phyloP scores from a whole-genome alignment of 2,888 invertebrate genomes.

The Junonia oenone region DNA sequence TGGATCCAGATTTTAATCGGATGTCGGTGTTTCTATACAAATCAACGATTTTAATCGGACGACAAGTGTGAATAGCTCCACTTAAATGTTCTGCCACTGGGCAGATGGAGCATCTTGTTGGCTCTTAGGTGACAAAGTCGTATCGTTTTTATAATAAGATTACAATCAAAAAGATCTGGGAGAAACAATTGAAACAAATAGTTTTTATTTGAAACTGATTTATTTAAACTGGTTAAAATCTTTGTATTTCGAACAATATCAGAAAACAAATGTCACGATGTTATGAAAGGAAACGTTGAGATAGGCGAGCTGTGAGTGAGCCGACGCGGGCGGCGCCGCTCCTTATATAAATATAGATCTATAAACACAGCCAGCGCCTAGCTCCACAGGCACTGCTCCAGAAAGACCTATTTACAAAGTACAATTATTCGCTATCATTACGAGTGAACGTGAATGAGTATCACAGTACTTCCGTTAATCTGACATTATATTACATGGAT shows the following conservation, averaged over 20 bases:
- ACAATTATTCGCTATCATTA: conserved; percentile 44
- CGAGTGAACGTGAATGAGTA: conserved; percentile 62
- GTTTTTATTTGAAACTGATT: conserved; percentile 51
- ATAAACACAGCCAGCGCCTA: conserved; percentile 14
- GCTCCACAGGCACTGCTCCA: conserved; percentile 18
- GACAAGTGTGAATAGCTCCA: no score
- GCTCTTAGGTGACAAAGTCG: no score
- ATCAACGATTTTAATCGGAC: no score
- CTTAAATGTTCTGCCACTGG: no score
- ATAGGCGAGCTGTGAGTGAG: conserved; percentile 48
- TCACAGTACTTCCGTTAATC: conserved; percentile 66
- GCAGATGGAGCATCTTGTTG: no score
- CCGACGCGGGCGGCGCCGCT: conserved; percentile 13
- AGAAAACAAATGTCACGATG: conserved; percentile 45
- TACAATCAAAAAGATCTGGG: neutral
- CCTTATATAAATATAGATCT: conserved; percentile 17
- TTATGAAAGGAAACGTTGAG: conserved; percentile 35
- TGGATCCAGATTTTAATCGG: no score
- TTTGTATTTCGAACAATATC: conserved; percentile 52
- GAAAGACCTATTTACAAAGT: conserved; percentile 28
- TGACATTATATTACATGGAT: conserved; percentile 35
- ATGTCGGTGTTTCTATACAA: no score
- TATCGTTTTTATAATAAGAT: no score
- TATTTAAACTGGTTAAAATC: conserved; percentile 55
- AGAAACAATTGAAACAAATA: conserved; percentile 42